phyloP scores from a whole-genome alignment of 2,113 vertebrate species.

The Corynorhinus townsendii region DNA sequence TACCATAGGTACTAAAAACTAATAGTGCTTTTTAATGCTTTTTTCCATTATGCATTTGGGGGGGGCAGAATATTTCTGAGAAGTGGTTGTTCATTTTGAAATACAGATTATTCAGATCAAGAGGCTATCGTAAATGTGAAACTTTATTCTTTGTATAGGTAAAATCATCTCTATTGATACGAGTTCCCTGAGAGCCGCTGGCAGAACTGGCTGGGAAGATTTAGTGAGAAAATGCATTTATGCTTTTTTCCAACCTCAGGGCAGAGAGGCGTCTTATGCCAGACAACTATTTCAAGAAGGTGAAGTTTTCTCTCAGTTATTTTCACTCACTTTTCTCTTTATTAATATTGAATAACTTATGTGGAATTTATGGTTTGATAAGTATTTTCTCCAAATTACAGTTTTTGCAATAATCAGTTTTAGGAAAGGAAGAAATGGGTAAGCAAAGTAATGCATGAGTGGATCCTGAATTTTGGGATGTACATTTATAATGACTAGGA shows the following conservation, averaged over 20 bases:
- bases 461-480: constrained; percentile 62
- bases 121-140: constrained; percentile 24
- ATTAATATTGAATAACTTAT: constrained; percentile 12
- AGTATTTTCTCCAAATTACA: constrained; percentile 65
- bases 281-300: constrained; percentile 97
- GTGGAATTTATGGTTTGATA: constrained; percentile 42
- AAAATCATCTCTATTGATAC: constrained; percentile 99
- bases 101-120: neutral
- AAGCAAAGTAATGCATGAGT: constrained; percentile 72
- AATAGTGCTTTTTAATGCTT: constrained; percentile 25
- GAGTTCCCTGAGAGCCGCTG: constrained; percentile 91
- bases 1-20: neutral
- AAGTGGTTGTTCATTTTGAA: constrained; percentile 12
- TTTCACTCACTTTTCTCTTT: constrained; percentile 14
- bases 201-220: constrained; percentile 96
- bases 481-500: constrained; percentile 51
- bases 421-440: constrained; percentile 71
- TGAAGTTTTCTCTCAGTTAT: constrained; percentile 68
- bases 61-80: neutral
- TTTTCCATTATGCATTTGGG: neutral
- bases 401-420: constrained; percentile 46
- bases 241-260: constrained; percentile 97
- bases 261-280: constrained; percentile 93
- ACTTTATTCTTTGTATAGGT: constrained; percentile 78
- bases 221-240: constrained; percentile 98